Percentiles rank a stretch among this genome's conserved stretches.
phyloP scores from a whole-genome alignment of 2,113 vertebrate species.

The Cinclus mexicanus region DNA sequence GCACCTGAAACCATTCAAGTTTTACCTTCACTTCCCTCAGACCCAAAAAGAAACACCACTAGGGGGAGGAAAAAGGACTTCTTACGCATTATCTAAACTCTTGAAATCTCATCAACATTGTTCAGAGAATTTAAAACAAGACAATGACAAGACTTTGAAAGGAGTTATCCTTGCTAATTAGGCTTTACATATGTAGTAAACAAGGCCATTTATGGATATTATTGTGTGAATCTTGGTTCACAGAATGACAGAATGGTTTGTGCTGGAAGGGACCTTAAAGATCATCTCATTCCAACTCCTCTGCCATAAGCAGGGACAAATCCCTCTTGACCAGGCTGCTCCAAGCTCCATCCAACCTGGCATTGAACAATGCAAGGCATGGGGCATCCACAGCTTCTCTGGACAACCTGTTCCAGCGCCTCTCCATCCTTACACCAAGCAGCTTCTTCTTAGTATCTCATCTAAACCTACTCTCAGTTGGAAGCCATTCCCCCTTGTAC shows the following conservation, averaged over 20 bases:
- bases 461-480: neutral
- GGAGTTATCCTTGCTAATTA: neutral
- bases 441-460: neutral
- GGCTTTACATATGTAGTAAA: neutral
- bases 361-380: neutral
- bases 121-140: neutral
- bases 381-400: neutral
- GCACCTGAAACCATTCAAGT: neutral
- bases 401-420: neutral
- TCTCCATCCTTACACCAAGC: neutral
- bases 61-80: neutral
- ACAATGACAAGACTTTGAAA: neutral
- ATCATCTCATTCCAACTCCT: neutral
- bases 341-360: rapidly evolving
- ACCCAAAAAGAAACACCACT: neutral
- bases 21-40: neutral
- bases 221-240: neutral
- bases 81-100: neutral
- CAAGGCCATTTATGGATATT: neutral
- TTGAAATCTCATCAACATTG: neutral
- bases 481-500: neutral
- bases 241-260: neutral
- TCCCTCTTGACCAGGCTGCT: neutral
- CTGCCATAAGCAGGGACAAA: neutral
- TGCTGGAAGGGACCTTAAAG: neutral